Conservation (phyloP, 2,797 vertebrate genomes). For the Acanthurus leucopareius region DNA sequence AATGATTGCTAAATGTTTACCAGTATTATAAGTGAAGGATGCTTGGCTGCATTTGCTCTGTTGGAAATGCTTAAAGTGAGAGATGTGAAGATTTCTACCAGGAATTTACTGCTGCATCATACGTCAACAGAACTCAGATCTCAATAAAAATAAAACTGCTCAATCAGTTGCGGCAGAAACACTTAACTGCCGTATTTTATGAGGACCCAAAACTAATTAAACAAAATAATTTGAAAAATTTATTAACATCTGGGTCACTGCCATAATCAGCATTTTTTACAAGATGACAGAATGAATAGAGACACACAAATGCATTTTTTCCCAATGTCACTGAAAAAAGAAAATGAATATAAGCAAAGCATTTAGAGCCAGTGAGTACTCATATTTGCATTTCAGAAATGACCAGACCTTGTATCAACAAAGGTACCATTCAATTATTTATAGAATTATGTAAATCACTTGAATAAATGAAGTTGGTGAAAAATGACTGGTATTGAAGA, state of each 20-base stretch:
- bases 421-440: background rate
- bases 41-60: background rate
- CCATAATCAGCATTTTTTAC: conserved; percentile 47
- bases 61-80: conserved; percentile 16
- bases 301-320: conserved; percentile 16
- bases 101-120: conserved; percentile 25
- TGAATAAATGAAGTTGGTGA: background rate
- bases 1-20: conserved; percentile 15
- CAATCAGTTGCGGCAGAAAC: conserved; percentile 65
- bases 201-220: conserved; percentile 70
- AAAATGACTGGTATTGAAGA: background rate
- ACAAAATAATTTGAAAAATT: conserved; percentile 55
- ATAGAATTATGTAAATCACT: background rate
- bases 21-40: background rate
- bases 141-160: conserved; percentile 64
- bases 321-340: background rate
- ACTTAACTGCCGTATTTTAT: conserved; percentile 64
- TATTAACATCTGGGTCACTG: conserved; percentile 57
- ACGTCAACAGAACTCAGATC: conserved; percentile 39
- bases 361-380: background rate
- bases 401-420: conserved; percentile 4
- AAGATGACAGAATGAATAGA: conserved; percentile 22
- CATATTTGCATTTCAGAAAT: conserved; percentile 7
- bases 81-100: conserved; percentile 18
- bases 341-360: background rate